These are phyloP conservation scores for Syngnathoides biaculeatus DNA, from an alignment of 2,113 vertebrate species.

Conservation along the genomic window DNA sequence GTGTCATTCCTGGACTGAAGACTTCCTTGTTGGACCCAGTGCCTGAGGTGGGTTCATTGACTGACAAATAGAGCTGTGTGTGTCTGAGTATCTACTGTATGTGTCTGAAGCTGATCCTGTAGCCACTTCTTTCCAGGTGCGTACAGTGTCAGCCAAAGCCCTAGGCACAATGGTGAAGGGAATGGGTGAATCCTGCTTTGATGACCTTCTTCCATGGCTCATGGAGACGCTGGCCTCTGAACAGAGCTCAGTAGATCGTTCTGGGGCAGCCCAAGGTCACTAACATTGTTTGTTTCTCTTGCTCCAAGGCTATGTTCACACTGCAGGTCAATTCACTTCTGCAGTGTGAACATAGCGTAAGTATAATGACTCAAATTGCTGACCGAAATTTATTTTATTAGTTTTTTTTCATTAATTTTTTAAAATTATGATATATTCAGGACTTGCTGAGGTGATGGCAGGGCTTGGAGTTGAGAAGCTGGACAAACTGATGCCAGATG, in stretches of 20 bases:
- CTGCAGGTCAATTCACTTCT: no score
- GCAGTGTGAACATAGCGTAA: no score
- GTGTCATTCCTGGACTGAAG: conserved; percentile 94
- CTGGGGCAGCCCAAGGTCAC: conserved; percentile 93
- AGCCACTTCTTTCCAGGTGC: conserved; percentile 74
- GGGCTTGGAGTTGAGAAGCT: conserved; percentile 96
- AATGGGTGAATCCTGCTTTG: conserved; percentile 95
- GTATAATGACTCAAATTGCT: background rate
- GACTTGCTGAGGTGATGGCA: conserved; percentile 96
- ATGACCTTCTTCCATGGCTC: conserved; percentile 94
- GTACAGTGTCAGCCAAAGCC: conserved; percentile 95
- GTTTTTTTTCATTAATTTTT: no score
- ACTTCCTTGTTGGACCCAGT: conserved; percentile 93
- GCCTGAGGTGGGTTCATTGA: conserved; percentile 81
- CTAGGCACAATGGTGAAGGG: conserved; percentile 99
- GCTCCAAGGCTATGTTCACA: background rate
- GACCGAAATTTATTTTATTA: background rate
- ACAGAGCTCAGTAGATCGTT: conserved; percentile 97
- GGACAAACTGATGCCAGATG: conserved; percentile 97
- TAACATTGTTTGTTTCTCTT: background rate
- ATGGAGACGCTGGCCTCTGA: conserved; percentile 97
- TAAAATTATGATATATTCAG: conserved; percentile 64
- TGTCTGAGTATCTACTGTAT: background rate
- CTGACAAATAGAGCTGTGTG: background rate
- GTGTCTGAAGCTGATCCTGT: background rate